phyloP scores from a whole-genome alignment of 2,797 vertebrate genomes.

The Nyctibius grandis region DNA sequence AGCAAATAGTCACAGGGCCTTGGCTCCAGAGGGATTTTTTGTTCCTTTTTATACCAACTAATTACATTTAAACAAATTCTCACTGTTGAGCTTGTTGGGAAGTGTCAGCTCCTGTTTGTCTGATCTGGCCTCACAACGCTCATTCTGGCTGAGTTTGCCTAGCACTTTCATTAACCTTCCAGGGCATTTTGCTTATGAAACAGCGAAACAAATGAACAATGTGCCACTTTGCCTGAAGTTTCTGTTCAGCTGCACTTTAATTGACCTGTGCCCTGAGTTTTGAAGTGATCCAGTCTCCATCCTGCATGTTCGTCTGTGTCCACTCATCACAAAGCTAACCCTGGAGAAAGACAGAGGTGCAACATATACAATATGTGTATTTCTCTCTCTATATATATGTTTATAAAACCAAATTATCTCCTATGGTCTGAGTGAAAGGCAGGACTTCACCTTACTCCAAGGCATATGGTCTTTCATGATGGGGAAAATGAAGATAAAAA shows the following conservation, averaged over 20 bases:
- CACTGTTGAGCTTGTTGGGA: slow-evolving; percentile 13
- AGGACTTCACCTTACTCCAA: not conserved
- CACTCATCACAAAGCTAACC: not conserved
- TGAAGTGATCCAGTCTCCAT: not conserved
- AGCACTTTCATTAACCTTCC: not conserved
- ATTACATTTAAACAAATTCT: slow-evolving; percentile 46
- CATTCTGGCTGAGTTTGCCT: not conserved
- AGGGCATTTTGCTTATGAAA: not conserved
- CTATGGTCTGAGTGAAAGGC: not conserved
- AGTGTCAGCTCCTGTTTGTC: not conserved
- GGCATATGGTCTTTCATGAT: not conserved
- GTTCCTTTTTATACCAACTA: not conserved
- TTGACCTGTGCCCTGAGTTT: not conserved
- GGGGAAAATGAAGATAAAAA: not conserved
- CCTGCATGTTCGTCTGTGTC: not conserved
- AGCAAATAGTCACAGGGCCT: not conserved
- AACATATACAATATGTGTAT: accelerated
- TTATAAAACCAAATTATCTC: not conserved
- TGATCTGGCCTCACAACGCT: not conserved
- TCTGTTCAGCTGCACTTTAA: not conserved
- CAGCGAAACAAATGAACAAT: not conserved
- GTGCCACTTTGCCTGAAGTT: not conserved
- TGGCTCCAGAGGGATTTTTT: not conserved
- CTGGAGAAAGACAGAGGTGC: not conserved
- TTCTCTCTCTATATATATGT: not conserved